phyloP scores from a whole-genome alignment of 2,888 invertebrate genomes.

The Rotaria magnacalcarata region DNA sequence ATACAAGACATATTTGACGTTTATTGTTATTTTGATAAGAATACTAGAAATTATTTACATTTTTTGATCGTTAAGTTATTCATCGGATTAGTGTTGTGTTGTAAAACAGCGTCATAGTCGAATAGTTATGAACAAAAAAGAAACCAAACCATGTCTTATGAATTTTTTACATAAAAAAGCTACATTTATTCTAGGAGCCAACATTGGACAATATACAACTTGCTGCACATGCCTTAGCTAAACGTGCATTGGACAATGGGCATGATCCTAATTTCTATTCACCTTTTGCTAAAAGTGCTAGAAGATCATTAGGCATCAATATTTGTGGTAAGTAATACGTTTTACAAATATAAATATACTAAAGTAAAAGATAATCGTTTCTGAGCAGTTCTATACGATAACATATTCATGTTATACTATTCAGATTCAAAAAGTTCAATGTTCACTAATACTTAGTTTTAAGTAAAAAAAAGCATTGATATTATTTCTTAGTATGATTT shows the following conservation, averaged over 20 bases:
- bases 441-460: too few species aligned
- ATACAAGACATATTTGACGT: neutral
- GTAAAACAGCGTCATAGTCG: neutral
- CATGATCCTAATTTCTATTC: constrained; percentile 41
- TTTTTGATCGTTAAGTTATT: neutral
- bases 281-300: constrained; percentile 42
- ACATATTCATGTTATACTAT: too few species aligned
- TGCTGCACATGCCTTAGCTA: constrained; percentile 41
- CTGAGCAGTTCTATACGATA: too few species aligned
- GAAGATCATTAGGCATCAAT: constrained; percentile 40
- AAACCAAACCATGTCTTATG: neutral
- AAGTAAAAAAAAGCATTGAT: neutral
- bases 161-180: neutral
- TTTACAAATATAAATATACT: neutral
- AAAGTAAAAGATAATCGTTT: too few species aligned
- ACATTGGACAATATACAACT: constrained; percentile 29
- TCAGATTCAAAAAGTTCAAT: too few species aligned
- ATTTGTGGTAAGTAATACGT: constrained; percentile 17
- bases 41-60: neutral
- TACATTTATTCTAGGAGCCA: neutral
- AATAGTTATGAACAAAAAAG: neutral
- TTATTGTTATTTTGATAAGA: neutral
- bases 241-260: constrained; percentile 37
- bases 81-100: neutral
- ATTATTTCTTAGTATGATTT: neutral